Conservation (phyloP, 2,797 vertebrate species). For the Syndactyla subalaris region DNA sequence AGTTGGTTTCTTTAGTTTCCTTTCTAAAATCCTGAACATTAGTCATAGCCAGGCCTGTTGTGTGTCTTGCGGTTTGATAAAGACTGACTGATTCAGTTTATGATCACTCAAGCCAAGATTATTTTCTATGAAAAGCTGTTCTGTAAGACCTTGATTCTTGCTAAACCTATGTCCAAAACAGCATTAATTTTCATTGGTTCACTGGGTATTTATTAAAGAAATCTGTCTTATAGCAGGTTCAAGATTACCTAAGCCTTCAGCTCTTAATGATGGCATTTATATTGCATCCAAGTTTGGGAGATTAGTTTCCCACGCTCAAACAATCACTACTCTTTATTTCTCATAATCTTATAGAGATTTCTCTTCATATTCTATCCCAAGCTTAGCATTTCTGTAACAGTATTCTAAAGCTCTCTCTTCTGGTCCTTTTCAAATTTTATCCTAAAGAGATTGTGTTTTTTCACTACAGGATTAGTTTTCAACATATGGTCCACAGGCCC, state of each 20-base stretch:
- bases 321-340: background rate
- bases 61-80: background rate
- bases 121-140: background rate
- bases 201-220: slow-evolving; percentile 13
- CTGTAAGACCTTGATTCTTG: slow-evolving; percentile 1
- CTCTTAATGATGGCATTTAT: background rate
- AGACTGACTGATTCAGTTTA: background rate
- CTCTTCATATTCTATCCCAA: background rate
- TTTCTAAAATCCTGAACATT: background rate
- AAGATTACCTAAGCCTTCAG: background rate
- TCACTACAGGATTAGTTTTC: background rate
- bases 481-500: background rate
- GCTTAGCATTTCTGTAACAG: background rate
- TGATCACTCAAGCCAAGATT: background rate
- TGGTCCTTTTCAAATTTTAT: background rate
- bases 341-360: background rate
- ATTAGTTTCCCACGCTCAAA: background rate
- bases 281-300: background rate
- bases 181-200: slow-evolving; percentile 5
- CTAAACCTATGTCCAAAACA: background rate
- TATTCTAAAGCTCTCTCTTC: background rate
- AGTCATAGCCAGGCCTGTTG: background rate
- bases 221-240: background rate
- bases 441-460: background rate
- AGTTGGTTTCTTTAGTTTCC: background rate